Conservation (phyloP, 2,113 vertebrate genomes). For the Pristiophorus japonicus region DNA sequence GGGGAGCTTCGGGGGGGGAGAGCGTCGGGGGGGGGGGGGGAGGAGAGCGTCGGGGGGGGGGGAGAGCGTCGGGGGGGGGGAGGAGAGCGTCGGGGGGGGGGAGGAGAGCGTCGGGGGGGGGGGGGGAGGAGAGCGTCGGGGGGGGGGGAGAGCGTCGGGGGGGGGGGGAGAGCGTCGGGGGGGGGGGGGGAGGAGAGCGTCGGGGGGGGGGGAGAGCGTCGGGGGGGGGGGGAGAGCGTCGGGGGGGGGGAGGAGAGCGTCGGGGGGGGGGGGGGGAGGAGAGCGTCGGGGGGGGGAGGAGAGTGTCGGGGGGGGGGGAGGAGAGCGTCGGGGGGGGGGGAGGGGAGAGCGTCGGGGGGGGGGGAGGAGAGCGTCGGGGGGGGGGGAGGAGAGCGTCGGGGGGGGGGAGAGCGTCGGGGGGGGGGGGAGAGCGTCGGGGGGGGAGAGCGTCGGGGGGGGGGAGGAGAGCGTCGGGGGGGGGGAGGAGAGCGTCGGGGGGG, state of each 20-base stretch:
- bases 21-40: neutral
- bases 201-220: neutral
- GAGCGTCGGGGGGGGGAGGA: neutral
- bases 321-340: too few relatives aligned
- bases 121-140: neutral
- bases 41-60: neutral
- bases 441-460: neutral
- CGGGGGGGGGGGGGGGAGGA: too few relatives aligned
- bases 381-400: too few relatives aligned
- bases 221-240: too few relatives aligned
- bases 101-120: neutral
- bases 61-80: neutral
- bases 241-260: neutral
- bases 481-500: neutral
- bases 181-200: too few relatives aligned
- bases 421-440: neutral
- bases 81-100: neutral
- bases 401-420: neutral
- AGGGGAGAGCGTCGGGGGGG: neutral
- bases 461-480: too few relatives aligned
- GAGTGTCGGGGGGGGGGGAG: neutral
- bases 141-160: neutral
- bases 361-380: neutral
- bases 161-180: too few relatives aligned
- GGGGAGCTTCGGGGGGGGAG: neutral